A percentile compares a stretch with the other conserved stretches of the same genome.
Conservation (phyloP, 2,888 invertebrate genomes). For the Scaptomyza caliginosa region DNA sequence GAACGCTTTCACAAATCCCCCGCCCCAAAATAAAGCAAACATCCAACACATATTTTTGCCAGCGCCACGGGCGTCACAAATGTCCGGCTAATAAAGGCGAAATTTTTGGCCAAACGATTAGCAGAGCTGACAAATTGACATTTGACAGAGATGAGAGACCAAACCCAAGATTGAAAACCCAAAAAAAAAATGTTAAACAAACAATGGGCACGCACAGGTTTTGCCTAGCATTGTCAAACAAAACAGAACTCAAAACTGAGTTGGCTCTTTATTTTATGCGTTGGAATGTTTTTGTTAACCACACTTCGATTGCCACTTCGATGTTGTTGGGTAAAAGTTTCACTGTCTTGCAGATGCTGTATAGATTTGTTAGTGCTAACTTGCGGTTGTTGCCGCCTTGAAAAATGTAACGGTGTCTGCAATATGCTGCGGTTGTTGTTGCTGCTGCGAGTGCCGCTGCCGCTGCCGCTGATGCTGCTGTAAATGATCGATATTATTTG, state of each 20-base stretch:
- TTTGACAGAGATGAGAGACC: slow-evolving; percentile 46
- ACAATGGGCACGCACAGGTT: slow-evolving; percentile 53
- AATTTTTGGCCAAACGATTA: slow-evolving; percentile 27
- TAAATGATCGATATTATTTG: slow-evolving; percentile 77
- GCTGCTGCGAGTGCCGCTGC: slow-evolving; percentile 15
- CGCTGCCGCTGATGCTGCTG: slow-evolving; percentile 15
- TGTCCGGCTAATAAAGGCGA: slow-evolving; percentile 27
- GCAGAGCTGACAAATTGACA: slow-evolving; percentile 64
- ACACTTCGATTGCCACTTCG: slow-evolving; percentile 41
- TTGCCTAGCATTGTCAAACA: slow-evolving; percentile 36
- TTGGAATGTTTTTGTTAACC: slow-evolving; percentile 73
- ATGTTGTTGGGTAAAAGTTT: slow-evolving; percentile 67
- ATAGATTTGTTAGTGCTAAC: slow-evolving; percentile 22
- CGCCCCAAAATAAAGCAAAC: slow-evolving; percentile 32
- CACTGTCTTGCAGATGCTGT: slow-evolving; percentile 66
- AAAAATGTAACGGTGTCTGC: slow-evolving; percentile 67
- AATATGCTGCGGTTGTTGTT: slow-evolving; percentile 36
- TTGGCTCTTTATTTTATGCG: slow-evolving; percentile 29
- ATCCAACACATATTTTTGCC: slow-evolving; percentile 40
- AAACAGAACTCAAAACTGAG: slow-evolving; percentile 43
- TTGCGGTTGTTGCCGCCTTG: slow-evolving; percentile 46
- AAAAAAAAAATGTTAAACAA: slow-evolving; percentile 30
- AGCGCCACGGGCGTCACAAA: slow-evolving; percentile 37
- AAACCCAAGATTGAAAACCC: slow-evolving; percentile 10
- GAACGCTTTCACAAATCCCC: slow-evolving; percentile 81